Base-by-base conservation (phyloP, 1,140 invertebrate species). In the Sitophilus oryzae region DNA sequence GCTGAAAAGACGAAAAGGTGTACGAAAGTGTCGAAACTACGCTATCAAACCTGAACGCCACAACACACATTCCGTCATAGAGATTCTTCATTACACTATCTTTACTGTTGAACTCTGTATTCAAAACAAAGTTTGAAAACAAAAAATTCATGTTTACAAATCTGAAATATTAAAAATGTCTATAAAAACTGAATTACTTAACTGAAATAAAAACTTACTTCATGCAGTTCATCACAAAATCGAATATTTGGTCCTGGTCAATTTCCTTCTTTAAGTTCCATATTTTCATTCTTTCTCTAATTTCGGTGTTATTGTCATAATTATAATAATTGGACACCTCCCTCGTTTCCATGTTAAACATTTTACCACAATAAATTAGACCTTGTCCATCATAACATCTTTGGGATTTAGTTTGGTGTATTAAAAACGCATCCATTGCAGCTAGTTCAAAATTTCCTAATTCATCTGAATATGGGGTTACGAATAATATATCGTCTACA, bases 281-380 rank as follows among this genome's bases (percentile, higher is more conserved):
- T 35, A 48, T 16, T 18, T 48, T 48, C 14, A 48, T 35, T 16
- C 36, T 48, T n/a, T 5, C 19, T 21, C 45, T 48, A 11, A 48
- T 16, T 15, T 48, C 30, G 1, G 14, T 48, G 6, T 20, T n/a
- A 10, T 36, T 36, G 21, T 48, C 8, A 48, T 35, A 48, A 18
- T 18, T 18, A 48, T 35, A 48, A 14, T 10, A 23, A 34, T 16
- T 48, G 8, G 45, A 48, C 3, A 36, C 21, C 36, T 48, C 45
- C 8, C 10, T 23, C 4, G 45, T 36, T 2, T 5, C 9, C 8
- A 48, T 9, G 36, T 48, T 48, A 36, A 48, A 48, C 20, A 48
- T 34, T 36, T 36, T 48, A 8, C 45, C 45, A 25, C 35, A 48
- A 22, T 14, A 48, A 1, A 21, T 2, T 10, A 48, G 8, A n/a